Evolutionary conservation across 2,797 vertebrate genomes (phyloP), one percentile per base, ranked within the genome.

Genomic region (Xenops minutus): DNA sequence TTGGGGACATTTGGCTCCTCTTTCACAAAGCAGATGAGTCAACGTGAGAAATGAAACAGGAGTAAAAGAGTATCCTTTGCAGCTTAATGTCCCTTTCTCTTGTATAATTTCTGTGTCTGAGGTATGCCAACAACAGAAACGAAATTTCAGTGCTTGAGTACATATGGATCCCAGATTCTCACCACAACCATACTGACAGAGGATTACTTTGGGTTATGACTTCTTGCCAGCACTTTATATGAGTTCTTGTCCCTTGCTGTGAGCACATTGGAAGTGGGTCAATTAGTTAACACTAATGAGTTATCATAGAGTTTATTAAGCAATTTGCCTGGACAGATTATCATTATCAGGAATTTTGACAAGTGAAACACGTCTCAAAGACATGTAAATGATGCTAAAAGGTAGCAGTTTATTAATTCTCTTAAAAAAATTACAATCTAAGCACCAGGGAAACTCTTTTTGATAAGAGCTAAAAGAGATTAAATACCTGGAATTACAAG

Each of bases 401-500:
- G 36, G 39, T 5, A 84, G 12, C 19, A 18, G 30, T 78, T 92
- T 89, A 81, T 73, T 88, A 89, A 94, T 89, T 91, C 56, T 51
- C 27, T 62, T 92, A 81, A 92, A 81, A 75, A 92, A 93, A 78
- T 62, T 4, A 72, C 44, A 92, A 93, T 88, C 61, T 26, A 63
- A 74, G 36, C 36, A 92, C 20, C 27, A 83, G 27, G 44, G 52
- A 89, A 79, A 59, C 36, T 56, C 61, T 83, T 82, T 77, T 41
- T 0, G 4, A 16, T 52, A 93, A 71, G 83, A 91, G 51, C 51
- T 63, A 68, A 55, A 88, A 78, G 29, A 88, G 36, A 85, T 81
- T 83, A 81, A 93, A 58, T 75, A 86, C 13, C 10, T 69, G 41
- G 51, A 73, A 75, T 91, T 93, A 94, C 63, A 91, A 89, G 46